Conservation (phyloP, 2,113 vertebrate genomes). For the Ahaetulla prasina region DNA sequence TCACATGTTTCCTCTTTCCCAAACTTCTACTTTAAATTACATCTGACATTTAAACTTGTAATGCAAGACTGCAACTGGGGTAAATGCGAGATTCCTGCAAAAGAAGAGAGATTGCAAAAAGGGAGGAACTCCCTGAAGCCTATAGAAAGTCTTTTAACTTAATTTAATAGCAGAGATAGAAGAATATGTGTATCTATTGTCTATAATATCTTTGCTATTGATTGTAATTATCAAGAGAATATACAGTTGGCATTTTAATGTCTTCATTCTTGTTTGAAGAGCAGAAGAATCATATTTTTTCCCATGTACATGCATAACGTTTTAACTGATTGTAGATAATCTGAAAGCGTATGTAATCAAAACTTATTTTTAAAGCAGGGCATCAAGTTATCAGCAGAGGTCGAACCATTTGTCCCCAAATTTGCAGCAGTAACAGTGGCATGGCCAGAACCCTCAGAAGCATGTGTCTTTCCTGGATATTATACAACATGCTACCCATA, state of each 20-base stretch:
- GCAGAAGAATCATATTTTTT: background rate
- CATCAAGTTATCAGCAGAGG: conserved; percentile 72
- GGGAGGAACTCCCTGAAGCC: background rate
- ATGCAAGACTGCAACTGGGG: background rate
- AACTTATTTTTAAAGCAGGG: conserved; percentile 58
- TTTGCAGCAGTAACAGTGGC: conserved; percentile 49
- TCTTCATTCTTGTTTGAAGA: conserved; percentile 8
- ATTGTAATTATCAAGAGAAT: background rate
- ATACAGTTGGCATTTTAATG: background rate
- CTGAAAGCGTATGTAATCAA: conserved; percentile 44
- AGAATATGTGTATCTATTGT: background rate
- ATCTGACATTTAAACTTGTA: background rate
- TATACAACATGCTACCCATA: conserved; percentile 64
- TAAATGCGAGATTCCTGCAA: background rate
- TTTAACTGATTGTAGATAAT: conserved; percentile 36
- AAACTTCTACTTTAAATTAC: background rate
- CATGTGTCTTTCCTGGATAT: conserved; percentile 63
- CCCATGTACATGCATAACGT: background rate
- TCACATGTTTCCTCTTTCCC: background rate
- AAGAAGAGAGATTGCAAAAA: background rate
- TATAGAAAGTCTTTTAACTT: background rate
- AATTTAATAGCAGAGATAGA: background rate
- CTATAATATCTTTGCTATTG: background rate
- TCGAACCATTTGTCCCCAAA: conserved; percentile 74
- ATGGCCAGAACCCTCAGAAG: conserved; percentile 67